Evolutionary conservation across 2,888 invertebrate species (phyloP), one percentile per base, ranked within the genome.

Genomic region (Hirudinaria manillensis): DNA sequence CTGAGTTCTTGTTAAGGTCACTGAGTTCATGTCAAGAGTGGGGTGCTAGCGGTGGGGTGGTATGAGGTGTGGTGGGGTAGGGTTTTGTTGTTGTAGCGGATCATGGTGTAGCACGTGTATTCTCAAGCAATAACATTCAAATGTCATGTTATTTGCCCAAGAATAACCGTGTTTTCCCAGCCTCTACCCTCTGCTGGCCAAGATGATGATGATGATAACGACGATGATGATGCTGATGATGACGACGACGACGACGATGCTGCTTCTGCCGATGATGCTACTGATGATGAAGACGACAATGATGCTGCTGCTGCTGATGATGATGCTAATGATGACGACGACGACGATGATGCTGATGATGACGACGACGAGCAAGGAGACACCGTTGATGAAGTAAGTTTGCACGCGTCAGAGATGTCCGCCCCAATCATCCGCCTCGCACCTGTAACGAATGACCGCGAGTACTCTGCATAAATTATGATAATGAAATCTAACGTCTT

Each of bases 61-160:
- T 38, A 6, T 10, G 10, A 38, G 38, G 3, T 10, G 38, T 38
- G 38, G 10, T 3, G 38, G 38, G 3, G 38, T 38, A 13, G 3
- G 6, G 34, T 38, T 24, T 70, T 24, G 29, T 27, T 51, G 71
- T 71, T 53, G 71, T 29, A 45, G 19, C 13, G 55, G 56, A 56
- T 29, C 55, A 16, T 51, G 36, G 38, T 29, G 29, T 71, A 27
- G 51, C 71, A 71, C 71, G 71, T 71, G 71, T 71, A 71, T 71
- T 71, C 71, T 71, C 71, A 71, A 71, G 71, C 71, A 71, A 71
- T 71, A 71, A 71, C 71, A 71, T 45, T 71, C 71, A 71, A 53
- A 21, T 71, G 27, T 70, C 38, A 71, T 71, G 71, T 71, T 71
- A 71, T 71, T 71, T 53, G 71, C 71, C 71, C 71, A 51, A 71